Evolutionary conservation across 1,140 invertebrate genomes (phyloP).

Genomic region (Drosophila seguyi): DNA sequence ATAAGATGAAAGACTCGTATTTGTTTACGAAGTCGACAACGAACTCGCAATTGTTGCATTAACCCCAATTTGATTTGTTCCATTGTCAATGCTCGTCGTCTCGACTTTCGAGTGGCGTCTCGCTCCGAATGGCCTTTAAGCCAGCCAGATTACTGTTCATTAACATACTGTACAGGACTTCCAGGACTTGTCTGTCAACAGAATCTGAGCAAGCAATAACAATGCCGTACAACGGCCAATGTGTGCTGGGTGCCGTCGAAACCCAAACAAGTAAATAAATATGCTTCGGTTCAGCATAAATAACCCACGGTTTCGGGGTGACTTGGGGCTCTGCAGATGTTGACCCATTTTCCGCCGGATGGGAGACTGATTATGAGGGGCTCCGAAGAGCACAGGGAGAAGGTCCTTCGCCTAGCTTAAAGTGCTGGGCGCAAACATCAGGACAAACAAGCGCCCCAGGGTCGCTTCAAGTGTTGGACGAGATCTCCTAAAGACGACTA

Average conservation of each 20-base stretch:
- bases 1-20: conserved; percentile 44
- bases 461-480: background rate
- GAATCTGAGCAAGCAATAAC: conserved; percentile 58
- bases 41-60: conserved; percentile 56
- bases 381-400: background rate
- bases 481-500: background rate
- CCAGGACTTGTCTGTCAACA: conserved; percentile 44
- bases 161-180: conserved; percentile 52
- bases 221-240: conserved; percentile 43
- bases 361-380: conserved; percentile 35
- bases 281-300: conserved; percentile 57
- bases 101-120: conserved; percentile 46
- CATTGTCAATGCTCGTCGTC: conserved; percentile 34
- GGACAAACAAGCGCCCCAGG: conserved; percentile 10
- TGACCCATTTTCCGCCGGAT: conserved; percentile 42
- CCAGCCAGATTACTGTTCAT: conserved; percentile 60
- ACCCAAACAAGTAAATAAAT: conserved; percentile 65
- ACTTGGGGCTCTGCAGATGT: conserved; percentile 22
- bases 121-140: conserved; percentile 11
- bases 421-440: conserved; percentile 28
- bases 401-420: conserved; percentile 38
- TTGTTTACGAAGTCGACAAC: conserved; percentile 32
- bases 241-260: conserved; percentile 25
- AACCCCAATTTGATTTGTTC: conserved; percentile 67
- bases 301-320: conserved; percentile 40